Evolutionary conservation across 1,140 invertebrate genomes (phyloP), one percentile per base, ranked within the genome.

Genomic region (Araneus ventricosus): DNA sequence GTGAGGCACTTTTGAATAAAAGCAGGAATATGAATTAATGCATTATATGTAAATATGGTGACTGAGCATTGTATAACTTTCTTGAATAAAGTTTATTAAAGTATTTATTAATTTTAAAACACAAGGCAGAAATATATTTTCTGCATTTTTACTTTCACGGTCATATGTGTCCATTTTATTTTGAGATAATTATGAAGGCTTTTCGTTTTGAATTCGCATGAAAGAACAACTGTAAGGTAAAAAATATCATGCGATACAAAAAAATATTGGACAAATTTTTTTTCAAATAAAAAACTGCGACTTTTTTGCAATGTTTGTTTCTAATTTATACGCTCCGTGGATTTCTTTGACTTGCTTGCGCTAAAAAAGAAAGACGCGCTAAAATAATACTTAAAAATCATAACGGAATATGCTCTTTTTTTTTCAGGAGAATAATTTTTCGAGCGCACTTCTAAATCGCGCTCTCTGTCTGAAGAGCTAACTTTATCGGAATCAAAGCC

Each of bases 111-210:
- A 52, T 52, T 52, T 52, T 8, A 52, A 52, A 52, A 52, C 45
- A 52, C 45, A 75, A 34, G 30, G 5, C 10, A 8, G 41, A 75
- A 88, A 70, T 20, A 75, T 45, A 88, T 88, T 88, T 88, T 88
- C 86, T 30, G 63, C 61, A n/a, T 88, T 75, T 63, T 75, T 88
- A 63, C 59, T 88, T 75, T 88, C 17, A 88, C 39, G 39, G 87
- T 52, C 41, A 88, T 75, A 37, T 52, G 22, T 41, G 37, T 22
- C 7, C 30, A 34, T 37, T 86, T 61, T 61, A 61, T 86, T 17
- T 86, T 61, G 57, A 37, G 52, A 61, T 86, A n/a, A 86, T 86
- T 86, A 45, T 86, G 59, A 86, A 61, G 30, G 39, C 63, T 75
- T 30, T 24, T 52, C 24, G 27, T 88, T 70, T 88, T n/a, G 59